Evolutionary conservation across 1,140 invertebrate species (phyloP).

Genomic region (Pogonus chalceus): DNA sequence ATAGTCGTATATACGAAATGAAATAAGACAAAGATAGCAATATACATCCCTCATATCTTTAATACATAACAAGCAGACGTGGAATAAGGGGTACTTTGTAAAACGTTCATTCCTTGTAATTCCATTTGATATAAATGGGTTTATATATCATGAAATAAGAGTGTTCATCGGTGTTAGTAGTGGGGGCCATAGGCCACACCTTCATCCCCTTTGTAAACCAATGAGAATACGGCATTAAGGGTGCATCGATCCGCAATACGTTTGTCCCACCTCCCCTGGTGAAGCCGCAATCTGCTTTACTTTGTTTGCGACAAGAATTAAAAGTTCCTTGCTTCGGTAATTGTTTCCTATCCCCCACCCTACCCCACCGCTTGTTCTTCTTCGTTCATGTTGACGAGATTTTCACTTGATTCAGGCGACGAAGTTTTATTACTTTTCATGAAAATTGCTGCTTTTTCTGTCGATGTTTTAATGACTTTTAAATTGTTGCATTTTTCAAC

Average conservation of each 20-base stretch:
- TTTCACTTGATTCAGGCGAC: background rate
- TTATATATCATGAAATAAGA: slow-evolving; percentile 4
- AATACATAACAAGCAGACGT: slow-evolving; percentile 5
- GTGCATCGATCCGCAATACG: background rate
- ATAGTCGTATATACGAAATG: background rate
- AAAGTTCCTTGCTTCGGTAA: slow-evolving; percentile 1
- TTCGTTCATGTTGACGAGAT: slow-evolving; percentile 4
- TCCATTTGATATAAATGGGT: slow-evolving; percentile 5
- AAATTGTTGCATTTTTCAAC: no score
- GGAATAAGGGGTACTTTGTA: background rate
- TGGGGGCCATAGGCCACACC: background rate
- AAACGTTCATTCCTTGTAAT: slow-evolving; percentile 1
- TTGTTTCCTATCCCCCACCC: background rate
- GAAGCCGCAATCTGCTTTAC: background rate
- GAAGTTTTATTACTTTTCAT: no score
- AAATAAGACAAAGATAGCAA: background rate
- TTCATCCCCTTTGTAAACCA: background rate
- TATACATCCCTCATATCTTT: background rate
- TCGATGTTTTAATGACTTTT: no score
- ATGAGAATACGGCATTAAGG: background rate
- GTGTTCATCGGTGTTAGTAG: background rate
- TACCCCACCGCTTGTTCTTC: no score
- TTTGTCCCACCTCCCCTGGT: background rate
- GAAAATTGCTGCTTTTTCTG: no score
- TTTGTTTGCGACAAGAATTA: slow-evolving; percentile 1